Evolutionary conservation across 2,797 vertebrate species (phyloP), one percentile per base, ranked within the genome.

Genomic region (Setipinna tenuifilis): DNA sequence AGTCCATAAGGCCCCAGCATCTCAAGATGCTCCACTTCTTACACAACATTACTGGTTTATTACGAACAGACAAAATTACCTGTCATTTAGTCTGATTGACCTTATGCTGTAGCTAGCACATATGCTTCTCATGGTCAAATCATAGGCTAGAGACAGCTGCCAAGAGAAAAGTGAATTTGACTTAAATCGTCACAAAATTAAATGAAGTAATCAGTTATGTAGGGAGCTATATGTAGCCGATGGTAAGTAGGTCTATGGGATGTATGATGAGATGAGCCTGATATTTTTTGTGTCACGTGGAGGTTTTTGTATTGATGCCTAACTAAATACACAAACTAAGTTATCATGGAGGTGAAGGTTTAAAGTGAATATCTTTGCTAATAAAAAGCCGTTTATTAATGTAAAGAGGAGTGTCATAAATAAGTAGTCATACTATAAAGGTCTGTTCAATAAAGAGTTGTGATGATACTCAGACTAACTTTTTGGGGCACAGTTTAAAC

Each of bases 261-360:
- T 59, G 41, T 41, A 44, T 78, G 35, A 78, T 44, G 19, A 35
- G 16, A 44, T 21, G 35, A 21, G 16, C 16, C 16, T 75, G 68
- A 31, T 44, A 44, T 78, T 35, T 41, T 54, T 21, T 78, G 31
- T 19, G 35, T 41, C 71, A 78, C 17, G 31, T 78, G 71, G 19
- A 17, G 68, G 12, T 31, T 71, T 75, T 59, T 59, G 17, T 21
- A 19, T 59, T 21, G 5, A 21, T 78, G 16, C 19, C 3, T 78
- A 44, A 78, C 31, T 75, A 68, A 68, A 68, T 68, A 75, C 41
- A 75, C 71, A 78, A 78, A 78, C 19, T 78, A 44, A 78, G 35
- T 78, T 78, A 78, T 44, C 21, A n/a, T n/a, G n/a, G n/a, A n/a
- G 16, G 6, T 41, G 6, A 41, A 78, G 17, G 16, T 78, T 78